Percentiles rank a stretch among this genome's conserved stretches.
Evolutionary conservation across 1,140 invertebrate species (phyloP).

Genomic region (Maniola jurtina): DNA sequence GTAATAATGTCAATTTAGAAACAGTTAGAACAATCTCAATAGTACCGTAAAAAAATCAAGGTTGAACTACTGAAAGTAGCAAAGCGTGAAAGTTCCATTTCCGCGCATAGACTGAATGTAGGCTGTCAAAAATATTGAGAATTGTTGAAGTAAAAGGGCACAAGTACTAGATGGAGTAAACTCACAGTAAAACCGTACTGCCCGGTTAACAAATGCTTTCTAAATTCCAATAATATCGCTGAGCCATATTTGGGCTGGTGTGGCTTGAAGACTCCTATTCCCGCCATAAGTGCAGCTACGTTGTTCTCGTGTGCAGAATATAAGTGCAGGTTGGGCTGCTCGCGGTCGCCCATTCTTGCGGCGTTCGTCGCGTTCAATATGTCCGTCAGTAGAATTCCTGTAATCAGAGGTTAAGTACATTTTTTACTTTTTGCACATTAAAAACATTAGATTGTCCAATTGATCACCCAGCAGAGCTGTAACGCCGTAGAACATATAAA

Average conservation of each 20-base stretch:
- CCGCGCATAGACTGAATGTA: not conserved
- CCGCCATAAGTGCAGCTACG: constrained; percentile 81
- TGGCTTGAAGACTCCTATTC: constrained; percentile 81
- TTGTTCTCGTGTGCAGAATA: constrained; percentile 86
- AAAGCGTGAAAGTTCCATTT: not conserved
- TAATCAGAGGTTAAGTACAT: constrained; percentile 9
- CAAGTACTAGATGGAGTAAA: not conserved
- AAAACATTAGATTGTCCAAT: no score
- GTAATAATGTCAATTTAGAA: not conserved
- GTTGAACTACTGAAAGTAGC: not conserved
- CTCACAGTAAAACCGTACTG: constrained; percentile 59
- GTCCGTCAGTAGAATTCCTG: constrained; percentile 79
- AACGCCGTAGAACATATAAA: no score
- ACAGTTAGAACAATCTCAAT: no score
- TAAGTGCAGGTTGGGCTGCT: constrained; percentile 76
- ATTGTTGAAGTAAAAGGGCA: not conserved
- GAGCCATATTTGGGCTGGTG: constrained; percentile 80
- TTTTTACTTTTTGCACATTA: no score
- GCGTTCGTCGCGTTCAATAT: constrained; percentile 75
- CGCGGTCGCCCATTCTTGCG: constrained; percentile 52
- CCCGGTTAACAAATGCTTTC: constrained; percentile 39
- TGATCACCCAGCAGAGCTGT: no score
- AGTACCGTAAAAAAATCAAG: constrained; percentile 2
- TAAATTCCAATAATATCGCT: constrained; percentile 68
- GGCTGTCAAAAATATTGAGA: not conserved